These are phyloP conservation scores for Corythornis cristatus DNA, from an alignment of 2,113 vertebrate genomes.

Conservation along the genomic window DNA sequence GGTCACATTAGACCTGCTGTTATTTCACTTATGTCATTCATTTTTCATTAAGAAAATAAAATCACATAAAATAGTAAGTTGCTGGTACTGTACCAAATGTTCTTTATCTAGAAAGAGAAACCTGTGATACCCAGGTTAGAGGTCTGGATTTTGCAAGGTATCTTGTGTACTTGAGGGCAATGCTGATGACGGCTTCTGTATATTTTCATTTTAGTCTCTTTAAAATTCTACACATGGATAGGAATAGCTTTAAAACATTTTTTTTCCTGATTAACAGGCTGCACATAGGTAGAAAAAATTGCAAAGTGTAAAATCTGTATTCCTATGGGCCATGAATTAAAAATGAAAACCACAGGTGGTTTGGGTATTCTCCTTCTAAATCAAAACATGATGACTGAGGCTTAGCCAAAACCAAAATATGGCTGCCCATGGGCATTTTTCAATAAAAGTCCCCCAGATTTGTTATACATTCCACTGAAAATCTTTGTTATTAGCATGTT, in stretches of 20 bases:
- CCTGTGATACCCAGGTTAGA: background rate
- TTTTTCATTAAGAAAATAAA: background rate
- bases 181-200: background rate
- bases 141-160: background rate
- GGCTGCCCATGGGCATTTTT: conserved; percentile 25
- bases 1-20: background rate
- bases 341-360: conserved; percentile 66
- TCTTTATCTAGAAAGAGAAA: background rate
- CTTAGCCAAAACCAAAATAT: conserved; percentile 56
- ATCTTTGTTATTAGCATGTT: background rate
- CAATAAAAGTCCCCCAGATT: conserved; percentile 37
- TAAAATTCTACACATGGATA: conserved; percentile 19
- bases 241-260: conserved; percentile 37
- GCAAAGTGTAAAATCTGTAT: conserved; percentile 39
- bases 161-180: background rate
- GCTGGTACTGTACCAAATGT: background rate
- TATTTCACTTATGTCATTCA: background rate
- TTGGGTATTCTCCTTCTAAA: conserved; percentile 65
- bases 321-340: conserved; percentile 65
- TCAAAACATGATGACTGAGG: conserved; percentile 52
- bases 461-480: conserved; percentile 32
- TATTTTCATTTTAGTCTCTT: background rate
- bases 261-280: conserved; percentile 50
- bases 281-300: conserved; percentile 35
- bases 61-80: background rate